Evolutionary conservation across 2,888 invertebrate species (phyloP).

Genomic region (Neoaliturus tenellus): DNA sequence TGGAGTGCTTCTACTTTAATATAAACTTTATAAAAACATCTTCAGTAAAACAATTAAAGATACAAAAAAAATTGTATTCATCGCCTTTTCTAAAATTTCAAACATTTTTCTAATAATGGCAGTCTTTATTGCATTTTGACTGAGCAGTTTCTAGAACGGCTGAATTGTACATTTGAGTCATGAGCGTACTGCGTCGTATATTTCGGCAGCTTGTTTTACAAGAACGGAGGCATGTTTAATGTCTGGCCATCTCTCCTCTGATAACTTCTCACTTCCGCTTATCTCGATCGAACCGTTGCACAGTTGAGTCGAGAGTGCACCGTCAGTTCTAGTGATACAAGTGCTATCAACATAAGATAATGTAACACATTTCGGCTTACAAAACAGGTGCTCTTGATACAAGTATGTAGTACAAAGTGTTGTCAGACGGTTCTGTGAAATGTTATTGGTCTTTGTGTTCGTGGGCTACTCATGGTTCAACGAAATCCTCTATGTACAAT

Average conservation of each 20-base stretch:
- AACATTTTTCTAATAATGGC: no score
- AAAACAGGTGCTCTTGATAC: neutral
- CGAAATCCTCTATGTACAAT: no score
- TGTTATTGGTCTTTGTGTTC: neutral
- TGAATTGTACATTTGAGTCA: neutral
- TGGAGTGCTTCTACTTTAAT: no score
- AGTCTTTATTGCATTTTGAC: no score
- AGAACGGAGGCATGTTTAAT: conserved; percentile 17
- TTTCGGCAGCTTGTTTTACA: conserved; percentile 14
- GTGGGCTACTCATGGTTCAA: no score
- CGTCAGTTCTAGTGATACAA: neutral
- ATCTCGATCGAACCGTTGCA: neutral
- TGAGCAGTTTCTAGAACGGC: neutral
- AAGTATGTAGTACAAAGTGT: conserved; percentile 43
- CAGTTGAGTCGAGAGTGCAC: neutral
- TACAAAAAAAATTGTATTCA: no score
- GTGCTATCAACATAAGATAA: neutral
- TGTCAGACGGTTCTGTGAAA: neutral
- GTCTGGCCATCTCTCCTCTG: conserved; percentile 7
- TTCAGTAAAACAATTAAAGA: no score
- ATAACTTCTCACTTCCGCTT: neutral
- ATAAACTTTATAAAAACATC: no score
- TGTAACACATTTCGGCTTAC: neutral
- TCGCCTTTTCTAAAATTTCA: no score
- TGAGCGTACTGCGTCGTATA: neutral